A percentile compares a stretch with the other conserved stretches of the same genome.
phyloP scores from a whole-genome alignment of 2,888 invertebrate species.

The Thymelicus lineola region DNA sequence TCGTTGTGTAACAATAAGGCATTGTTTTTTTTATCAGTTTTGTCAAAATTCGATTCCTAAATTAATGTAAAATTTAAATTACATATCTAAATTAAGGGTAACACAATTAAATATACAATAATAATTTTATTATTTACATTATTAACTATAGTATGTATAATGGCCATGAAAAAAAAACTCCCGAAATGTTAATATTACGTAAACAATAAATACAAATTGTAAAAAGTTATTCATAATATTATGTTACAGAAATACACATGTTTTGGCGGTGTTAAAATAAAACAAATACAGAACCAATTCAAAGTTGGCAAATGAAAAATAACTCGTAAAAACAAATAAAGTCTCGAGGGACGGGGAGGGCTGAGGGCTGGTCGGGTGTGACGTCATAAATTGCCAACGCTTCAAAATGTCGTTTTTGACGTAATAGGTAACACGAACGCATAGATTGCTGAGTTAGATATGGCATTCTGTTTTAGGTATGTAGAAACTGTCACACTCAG shows the following conservation, averaged over 20 bases:
- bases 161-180: no score
- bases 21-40: no score
- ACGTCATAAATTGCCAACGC: slow-evolving; percentile 41
- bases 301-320: slow-evolving; percentile 11
- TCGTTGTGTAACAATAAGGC: no score
- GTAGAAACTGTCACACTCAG: no score
- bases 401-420: slow-evolving; percentile 35
- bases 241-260: background rate
- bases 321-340: slow-evolving; percentile 23
- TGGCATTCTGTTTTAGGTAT: no score
- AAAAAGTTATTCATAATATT: slow-evolving; percentile 1
- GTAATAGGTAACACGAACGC: background rate
- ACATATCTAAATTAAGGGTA: no score
- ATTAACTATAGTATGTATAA: no score
- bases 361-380: background rate
- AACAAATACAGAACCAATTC: slow-evolving; percentile 18
- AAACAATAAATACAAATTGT: background rate
- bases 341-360: background rate
- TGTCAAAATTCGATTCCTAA: no score
- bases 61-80: no score
- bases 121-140: no score
- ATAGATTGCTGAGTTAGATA: no score
- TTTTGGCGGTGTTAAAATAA: slow-evolving; percentile 1
- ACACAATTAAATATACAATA: no score
- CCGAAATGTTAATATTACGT: background rate